Conservation (phyloP, 1,140 invertebrate genomes). For the Caenorhabditis elegans region WBcel235 BX284606.5:10873501-10874000, state of each 20-base stretch:
- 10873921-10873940: neutral
- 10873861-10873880: no score
- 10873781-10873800: no score
- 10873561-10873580: neutral
- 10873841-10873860: no score
- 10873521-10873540: neutral
- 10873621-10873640: slow-evolving; percentile 68
- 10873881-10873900: no score
- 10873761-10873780: no score
- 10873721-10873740: neutral
- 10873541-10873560: neutral
- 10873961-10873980: slow-evolving; percentile 73
- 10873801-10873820: no score
- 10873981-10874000: slow-evolving; percentile 72
- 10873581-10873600: neutral
- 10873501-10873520: neutral
- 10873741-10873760: no score
- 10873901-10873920: no score
- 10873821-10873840: no score
- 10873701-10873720: neutral
- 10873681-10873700: slow-evolving; percentile 67
- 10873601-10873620: slow-evolving; percentile 11
- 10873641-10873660: slow-evolving; percentile 71
- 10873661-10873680: slow-evolving; percentile 69
- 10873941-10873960: slow-evolving; percentile 50